These are phyloP conservation scores for Netelia inedita DNA, from an alignment of 2,888 invertebrate genomes.

Conservation along the genomic window DNA sequence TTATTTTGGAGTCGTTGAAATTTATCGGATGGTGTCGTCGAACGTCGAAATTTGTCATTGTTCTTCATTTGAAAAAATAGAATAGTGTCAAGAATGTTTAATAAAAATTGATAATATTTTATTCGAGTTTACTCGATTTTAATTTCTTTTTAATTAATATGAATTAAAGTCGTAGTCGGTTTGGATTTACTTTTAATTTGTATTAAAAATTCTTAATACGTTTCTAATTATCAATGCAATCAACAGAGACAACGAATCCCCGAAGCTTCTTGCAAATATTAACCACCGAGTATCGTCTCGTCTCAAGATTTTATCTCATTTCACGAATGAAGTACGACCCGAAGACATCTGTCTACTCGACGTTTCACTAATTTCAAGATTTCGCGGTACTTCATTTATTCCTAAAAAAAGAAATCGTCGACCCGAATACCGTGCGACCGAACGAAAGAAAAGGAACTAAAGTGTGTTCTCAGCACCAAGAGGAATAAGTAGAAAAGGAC, in stretches of 20 bases:
- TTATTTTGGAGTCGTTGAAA: no score
- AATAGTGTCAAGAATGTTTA: background rate
- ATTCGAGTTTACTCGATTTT: background rate
- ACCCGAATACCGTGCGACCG: background rate
- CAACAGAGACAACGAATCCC: background rate
- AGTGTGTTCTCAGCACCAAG: no score
- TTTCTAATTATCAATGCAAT: background rate
- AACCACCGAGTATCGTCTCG: background rate
- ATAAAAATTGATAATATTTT: background rate
- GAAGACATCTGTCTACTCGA: no score
- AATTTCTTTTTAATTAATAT: no score
- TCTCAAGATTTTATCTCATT: constrained; percentile 15
- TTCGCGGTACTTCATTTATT: background rate
- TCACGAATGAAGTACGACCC: background rate
- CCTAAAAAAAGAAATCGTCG: no score
- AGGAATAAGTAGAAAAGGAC: background rate
- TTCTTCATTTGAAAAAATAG: no score
- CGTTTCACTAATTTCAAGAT: background rate
- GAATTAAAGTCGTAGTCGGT: no score
- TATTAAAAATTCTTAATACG: no score
- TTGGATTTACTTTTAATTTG: no score
- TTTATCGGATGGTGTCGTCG: no score
- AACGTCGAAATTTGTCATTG: no score
- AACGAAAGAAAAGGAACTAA: constrained; percentile 27
- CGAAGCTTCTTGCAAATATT: constrained; percentile 19